Conservation (phyloP, 2,113 vertebrate species). For the Semnornis frantzii region DNA sequence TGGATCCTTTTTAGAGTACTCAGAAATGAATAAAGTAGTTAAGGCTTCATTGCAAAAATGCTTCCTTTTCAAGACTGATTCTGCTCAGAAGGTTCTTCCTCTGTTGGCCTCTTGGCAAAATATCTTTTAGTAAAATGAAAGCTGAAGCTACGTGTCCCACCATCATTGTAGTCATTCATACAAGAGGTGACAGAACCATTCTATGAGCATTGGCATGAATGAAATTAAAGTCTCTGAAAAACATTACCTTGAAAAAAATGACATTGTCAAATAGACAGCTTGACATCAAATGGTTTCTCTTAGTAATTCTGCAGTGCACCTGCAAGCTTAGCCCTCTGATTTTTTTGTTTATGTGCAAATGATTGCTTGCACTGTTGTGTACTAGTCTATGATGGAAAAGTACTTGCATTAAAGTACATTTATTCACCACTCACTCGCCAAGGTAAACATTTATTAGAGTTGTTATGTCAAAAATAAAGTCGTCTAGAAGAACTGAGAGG, state of each 20-base stretch:
- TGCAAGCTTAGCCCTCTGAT: neutral
- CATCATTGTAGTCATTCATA: accelerated
- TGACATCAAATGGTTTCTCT: neutral
- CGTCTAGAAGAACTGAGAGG: neutral
- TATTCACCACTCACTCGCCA: neutral
- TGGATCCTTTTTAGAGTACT: neutral
- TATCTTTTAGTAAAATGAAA: neutral
- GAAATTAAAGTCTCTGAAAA: neutral
- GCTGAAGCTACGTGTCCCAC: neutral
- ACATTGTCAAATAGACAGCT: neutral
- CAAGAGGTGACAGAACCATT: neutral
- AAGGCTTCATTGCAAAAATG: neutral
- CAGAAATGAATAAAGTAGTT: neutral
- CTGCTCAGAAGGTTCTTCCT: neutral
- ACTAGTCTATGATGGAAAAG: neutral
- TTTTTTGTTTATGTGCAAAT: neutral
- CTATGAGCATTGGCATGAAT: neutral
- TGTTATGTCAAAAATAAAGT: neutral
- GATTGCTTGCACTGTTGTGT: neutral
- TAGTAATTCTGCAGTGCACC: neutral
- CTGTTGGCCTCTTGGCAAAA: neutral
- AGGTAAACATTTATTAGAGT: neutral
- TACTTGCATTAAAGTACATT: neutral
- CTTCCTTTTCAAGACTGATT: neutral
- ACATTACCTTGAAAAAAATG: neutral